Percentiles rank a stretch among this genome's conserved stretches.
These are phyloP conservation scores for Ceuthmochares aereus DNA, from an alignment of 2,113 vertebrate genomes.

Conservation along the genomic window DNA sequence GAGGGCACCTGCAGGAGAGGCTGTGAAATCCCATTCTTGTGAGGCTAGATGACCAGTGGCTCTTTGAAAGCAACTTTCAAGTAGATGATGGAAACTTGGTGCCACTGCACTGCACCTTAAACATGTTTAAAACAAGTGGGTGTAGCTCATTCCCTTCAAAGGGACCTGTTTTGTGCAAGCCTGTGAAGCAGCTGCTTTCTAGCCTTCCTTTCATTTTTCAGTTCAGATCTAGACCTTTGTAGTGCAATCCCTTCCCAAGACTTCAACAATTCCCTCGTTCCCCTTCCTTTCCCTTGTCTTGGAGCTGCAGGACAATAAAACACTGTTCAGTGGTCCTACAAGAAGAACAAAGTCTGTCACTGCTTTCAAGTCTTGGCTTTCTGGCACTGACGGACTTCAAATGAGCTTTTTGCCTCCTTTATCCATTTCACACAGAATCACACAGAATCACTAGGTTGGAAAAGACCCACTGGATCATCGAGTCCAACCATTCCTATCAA, in stretches of 20 bases:
- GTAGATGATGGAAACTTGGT: background rate
- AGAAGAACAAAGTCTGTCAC: background rate
- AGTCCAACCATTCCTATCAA: too few species aligned
- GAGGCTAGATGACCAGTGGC: background rate
- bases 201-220: background rate
- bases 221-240: background rate
- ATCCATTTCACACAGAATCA: too few species aligned
- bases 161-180: accelerated
- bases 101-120: background rate
- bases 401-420: background rate
- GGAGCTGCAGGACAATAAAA: background rate
- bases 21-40: background rate
- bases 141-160: accelerated
- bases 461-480: too few species aligned
- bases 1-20: background rate
- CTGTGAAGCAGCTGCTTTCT: background rate
- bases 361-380: background rate
- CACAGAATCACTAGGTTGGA: too few species aligned
- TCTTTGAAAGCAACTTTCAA: background rate
- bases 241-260: background rate
- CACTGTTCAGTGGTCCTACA: background rate
- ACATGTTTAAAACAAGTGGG: background rate
- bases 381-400: background rate
- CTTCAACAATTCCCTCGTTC: background rate
- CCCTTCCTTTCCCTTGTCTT: background rate